Base-by-base conservation (phyloP, 2,113 vertebrate species). In the Ahaetulla prasina region DNA sequence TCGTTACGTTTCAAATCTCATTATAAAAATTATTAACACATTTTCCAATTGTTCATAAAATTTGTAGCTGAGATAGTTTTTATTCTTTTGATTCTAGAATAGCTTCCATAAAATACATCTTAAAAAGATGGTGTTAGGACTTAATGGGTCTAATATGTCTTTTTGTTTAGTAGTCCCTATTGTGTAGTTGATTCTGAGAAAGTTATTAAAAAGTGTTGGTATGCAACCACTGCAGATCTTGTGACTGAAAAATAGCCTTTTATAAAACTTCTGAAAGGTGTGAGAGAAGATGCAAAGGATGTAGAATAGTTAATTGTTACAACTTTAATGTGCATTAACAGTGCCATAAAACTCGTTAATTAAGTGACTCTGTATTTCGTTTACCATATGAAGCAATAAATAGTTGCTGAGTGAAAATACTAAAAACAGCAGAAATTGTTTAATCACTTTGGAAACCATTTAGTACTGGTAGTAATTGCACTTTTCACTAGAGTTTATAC, bases 311-410 rank as follows among this genome's bases (percentile, higher is more conserved):
- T 97, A 96, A 98, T 97, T 98, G 97, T 97, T 96, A 96, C 97
- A 97, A 97, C 97, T 97, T 97, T 96, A 97, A 97, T 97, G 95
- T 35, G 92, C 96, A 96, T 97, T 97, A 97, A 96, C 93, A 43
- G 95, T 94, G 94, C 96, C 97, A 97, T 97, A 97, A 97, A 97
- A 95, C 94, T 93, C 94, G 96, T 97, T 98, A 97, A 97, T 98
- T 97, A 98, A 97, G 95, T 90, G 93, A 97, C 97, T 97, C 97
- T 97, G 96, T 96, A 55, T 96, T 90, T 95, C 97, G 95, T 96
- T 94, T 97, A 57, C 35, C 95, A 96, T 96, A 94, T 95, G 95
- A 97, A 97, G 95, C 94, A 95, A 95, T 97, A 97, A 96, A 96
- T 0, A 5, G 94, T 91, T 96, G 94, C 94, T 95, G 88, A 94